A percentile compares a stretch with the other conserved stretches of the same genome.
Evolutionary conservation across 2,888 invertebrate species (phyloP).

Genomic region (Drosophila macrothrix): DNA sequence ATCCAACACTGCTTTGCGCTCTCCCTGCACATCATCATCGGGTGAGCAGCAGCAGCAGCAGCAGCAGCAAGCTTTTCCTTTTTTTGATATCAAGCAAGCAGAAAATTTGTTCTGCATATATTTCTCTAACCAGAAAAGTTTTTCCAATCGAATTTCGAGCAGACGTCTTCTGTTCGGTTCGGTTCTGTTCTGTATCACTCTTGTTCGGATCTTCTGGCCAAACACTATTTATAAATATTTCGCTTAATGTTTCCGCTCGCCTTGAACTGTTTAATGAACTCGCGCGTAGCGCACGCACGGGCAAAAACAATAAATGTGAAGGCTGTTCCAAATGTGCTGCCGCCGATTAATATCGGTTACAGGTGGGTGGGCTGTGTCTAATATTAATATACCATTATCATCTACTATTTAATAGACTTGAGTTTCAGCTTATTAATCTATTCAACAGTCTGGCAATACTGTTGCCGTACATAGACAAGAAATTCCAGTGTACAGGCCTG

Average conservation of each 20-base stretch:
- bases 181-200: conserved; percentile 6
- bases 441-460: conserved; percentile 29
- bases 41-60: conserved; percentile 3
- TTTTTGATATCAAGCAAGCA: conserved; percentile 37
- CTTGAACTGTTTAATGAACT: conserved; percentile 79
- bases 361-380: not conserved
- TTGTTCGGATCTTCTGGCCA: conserved; percentile 31
- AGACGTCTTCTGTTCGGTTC: conserved; percentile 20
- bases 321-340: not conserved
- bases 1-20: not conserved
- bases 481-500: not conserved
- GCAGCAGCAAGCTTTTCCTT: conserved; percentile 18
- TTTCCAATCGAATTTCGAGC: conserved; percentile 39
- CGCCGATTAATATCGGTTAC: conserved; percentile 33
- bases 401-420: not conserved
- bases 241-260: conserved; percentile 79
- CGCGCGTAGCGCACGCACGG: conserved; percentile 33
- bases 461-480: not conserved
- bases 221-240: conserved; percentile 72
- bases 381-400: too few species aligned
- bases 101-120: conserved; percentile 11
- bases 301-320: not conserved
- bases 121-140: conserved; percentile 7
- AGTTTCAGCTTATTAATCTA: not conserved
- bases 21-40: conserved; percentile 9